Percentiles rank a stretch among this genome's conserved stretches.
phyloP scores from a whole-genome alignment of 2,797 vertebrate species.

The Rhodeus uyekii region DNA sequence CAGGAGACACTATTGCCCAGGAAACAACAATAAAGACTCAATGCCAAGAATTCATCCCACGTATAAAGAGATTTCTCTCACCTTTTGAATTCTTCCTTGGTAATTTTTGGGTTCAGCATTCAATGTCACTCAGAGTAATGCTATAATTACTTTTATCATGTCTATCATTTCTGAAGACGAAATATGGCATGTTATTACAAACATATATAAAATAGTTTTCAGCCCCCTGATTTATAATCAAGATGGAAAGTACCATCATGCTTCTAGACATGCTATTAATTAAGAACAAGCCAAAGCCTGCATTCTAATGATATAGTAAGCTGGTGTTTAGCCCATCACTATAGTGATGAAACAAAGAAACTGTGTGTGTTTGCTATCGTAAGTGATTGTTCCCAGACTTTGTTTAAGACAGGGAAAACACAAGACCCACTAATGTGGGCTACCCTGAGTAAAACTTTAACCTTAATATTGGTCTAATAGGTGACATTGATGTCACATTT shows the following conservation, averaged over 20 bases:
- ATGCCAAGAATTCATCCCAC: constrained; percentile 33
- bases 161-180: not conserved
- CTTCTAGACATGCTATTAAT: constrained; percentile 14
- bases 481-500: constrained; percentile 3
- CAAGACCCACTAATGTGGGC: not conserved
- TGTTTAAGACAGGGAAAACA: constrained; percentile 6
- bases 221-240: not conserved
- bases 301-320: constrained; percentile 8
- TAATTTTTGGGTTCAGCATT: not conserved
- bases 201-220: not conserved
- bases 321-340: constrained; percentile 5
- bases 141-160: not conserved
- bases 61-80: constrained; percentile 11
- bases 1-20: constrained; percentile 63
- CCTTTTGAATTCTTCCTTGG: not conserved
- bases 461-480: not conserved
- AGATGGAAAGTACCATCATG: not conserved
- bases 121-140: not conserved
- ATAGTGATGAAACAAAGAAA: constrained; percentile 26
- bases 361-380: constrained; percentile 28
- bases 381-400: constrained; percentile 32
- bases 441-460: not conserved
- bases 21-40: constrained; percentile 64
- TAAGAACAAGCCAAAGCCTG: constrained; percentile 20
- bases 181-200: not conserved